These are phyloP conservation scores for Solen grandis DNA, from an alignment of 1,140 invertebrate genomes.

Conservation along the genomic window DNA sequence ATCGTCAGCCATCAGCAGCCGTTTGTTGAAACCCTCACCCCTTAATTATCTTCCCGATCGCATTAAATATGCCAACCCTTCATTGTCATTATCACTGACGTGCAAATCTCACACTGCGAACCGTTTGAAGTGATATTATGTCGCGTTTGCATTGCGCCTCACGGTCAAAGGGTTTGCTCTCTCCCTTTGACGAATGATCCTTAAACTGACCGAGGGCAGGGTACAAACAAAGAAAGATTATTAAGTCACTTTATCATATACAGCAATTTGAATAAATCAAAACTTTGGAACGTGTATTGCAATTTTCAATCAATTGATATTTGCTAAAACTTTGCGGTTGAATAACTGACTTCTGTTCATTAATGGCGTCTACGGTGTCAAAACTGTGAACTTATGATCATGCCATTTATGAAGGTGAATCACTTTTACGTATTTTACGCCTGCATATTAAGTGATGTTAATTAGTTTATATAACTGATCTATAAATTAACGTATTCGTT, in stretches of 20 bases:
- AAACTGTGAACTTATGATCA: too few relatives aligned
- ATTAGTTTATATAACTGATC: too few relatives aligned
- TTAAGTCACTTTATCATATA: background rate
- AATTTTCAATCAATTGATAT: background rate
- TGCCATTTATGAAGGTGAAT: too few relatives aligned
- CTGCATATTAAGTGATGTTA: too few relatives aligned
- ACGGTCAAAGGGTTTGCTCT: background rate
- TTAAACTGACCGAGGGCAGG: background rate
- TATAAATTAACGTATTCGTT: too few relatives aligned
- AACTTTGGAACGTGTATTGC: background rate
- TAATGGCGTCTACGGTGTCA: too few relatives aligned
- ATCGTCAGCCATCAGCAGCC: background rate
- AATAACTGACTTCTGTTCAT: too few relatives aligned
- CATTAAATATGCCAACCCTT: background rate
- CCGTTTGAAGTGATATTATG: constrained; percentile 39
- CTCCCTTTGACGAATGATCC: constrained; percentile 29
- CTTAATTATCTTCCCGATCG: background rate
- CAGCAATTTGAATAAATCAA: background rate
- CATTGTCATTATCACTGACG: background rate
- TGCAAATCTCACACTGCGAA: background rate
- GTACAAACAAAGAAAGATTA: background rate
- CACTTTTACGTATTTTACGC: too few relatives aligned
- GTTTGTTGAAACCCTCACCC: background rate
- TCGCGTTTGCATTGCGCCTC: constrained; percentile 13
- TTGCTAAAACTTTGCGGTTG: too few relatives aligned